Conservation (phyloP, 2,888 invertebrate species). For the Agonopterix alstromeriana region DNA sequence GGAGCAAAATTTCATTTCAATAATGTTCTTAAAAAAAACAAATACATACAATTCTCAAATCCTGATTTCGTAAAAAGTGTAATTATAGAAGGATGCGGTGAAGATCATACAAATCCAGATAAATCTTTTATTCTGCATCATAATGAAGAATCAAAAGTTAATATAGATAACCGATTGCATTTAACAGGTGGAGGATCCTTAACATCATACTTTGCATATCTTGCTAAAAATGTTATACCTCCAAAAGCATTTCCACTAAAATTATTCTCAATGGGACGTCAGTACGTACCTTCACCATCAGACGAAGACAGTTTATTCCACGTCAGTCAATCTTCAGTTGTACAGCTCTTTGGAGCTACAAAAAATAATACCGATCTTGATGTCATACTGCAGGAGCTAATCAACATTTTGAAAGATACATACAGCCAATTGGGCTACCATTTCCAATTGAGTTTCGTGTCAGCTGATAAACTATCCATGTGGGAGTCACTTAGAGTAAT, state of each 20-base stretch:
- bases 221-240: constrained; percentile 81
- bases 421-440: constrained; percentile 82
- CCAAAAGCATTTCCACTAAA: constrained; percentile 80
- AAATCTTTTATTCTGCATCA: constrained; percentile 78
- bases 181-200: constrained; percentile 86
- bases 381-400: constrained; percentile 71
- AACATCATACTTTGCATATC: constrained; percentile 83
- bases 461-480: constrained; percentile 77
- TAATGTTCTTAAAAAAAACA: constrained; percentile 48
- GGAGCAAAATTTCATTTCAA: constrained; percentile 73
- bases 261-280: constrained; percentile 82
- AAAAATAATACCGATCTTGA: constrained; percentile 67
- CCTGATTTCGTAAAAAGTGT: constrained; percentile 87
- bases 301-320: constrained; percentile 77
- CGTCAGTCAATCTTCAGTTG: constrained; percentile 81
- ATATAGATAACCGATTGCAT: constrained; percentile 79
- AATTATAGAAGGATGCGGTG: constrained; percentile 84
- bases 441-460: constrained; percentile 78
- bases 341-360: constrained; percentile 80
- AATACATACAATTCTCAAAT: constrained; percentile 82
- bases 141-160: constrained; percentile 70
- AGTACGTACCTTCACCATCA: constrained; percentile 74
- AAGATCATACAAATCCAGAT: constrained; percentile 71
- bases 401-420: constrained; percentile 68
- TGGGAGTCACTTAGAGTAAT: constrained; percentile 82